phyloP scores from a whole-genome alignment of 1,140 invertebrate genomes.

The Metaphire vulgaris region DNA sequence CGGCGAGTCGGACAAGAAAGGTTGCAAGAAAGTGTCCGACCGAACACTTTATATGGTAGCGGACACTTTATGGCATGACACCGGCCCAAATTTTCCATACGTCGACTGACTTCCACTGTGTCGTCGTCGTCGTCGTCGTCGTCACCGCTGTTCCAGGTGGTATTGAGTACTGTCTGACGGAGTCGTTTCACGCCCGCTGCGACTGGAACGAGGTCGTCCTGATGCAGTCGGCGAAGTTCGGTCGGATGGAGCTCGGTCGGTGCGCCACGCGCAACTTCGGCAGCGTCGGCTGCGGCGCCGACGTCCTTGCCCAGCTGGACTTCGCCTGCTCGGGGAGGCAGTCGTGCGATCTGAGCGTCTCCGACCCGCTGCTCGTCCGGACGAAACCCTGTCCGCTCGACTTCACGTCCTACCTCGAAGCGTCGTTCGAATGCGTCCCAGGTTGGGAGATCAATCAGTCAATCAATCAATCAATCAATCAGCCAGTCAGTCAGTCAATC shows the following conservation, averaged over 20 bases:
- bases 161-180: conserved; percentile 27
- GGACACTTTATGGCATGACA: too few species aligned
- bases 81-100: too few species aligned
- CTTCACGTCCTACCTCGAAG: conserved; percentile 26
- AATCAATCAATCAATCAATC: too few species aligned
- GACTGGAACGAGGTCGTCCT: conserved; percentile 23
- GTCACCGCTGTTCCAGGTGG: not conserved
- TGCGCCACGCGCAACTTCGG: conserved; percentile 28
- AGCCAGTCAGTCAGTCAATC: too few species aligned
- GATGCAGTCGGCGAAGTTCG: conserved; percentile 21
- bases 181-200: conserved; percentile 18
- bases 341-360: conserved; percentile 24
- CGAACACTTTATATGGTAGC: too few species aligned
- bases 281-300: conserved; percentile 21
- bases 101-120: not conserved
- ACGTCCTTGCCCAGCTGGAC: conserved; percentile 26
- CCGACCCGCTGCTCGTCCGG: conserved; percentile 17
- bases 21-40: too few species aligned
- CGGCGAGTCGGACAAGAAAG: too few species aligned
- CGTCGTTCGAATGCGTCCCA: conserved; percentile 14
- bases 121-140: conserved; percentile 19
- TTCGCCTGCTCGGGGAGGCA: conserved; percentile 22
- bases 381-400: conserved; percentile 26
- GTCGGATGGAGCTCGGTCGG: conserved; percentile 27
- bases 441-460: too few species aligned